Evolutionary conservation across 2,888 invertebrate species (phyloP), one percentile per base, ranked within the genome.

Genomic region (Chymomyza fuscimana): DNA sequence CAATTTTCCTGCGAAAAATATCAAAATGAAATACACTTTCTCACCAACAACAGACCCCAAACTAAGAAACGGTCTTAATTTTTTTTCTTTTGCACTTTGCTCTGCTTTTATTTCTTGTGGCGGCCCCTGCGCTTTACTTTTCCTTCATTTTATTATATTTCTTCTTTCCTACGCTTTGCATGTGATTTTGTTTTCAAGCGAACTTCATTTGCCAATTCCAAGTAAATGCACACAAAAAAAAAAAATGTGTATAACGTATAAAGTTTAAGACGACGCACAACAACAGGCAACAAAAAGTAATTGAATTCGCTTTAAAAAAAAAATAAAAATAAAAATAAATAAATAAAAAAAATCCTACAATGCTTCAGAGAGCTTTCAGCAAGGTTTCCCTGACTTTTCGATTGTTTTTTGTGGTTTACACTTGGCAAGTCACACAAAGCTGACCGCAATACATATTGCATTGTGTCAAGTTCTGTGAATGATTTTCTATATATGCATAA

Each of bases 121-220:
- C 19, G 16, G n/a, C n/a, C 32, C 32, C 32, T 3, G 7, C 78
- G 73, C 76, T 74, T 79, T 76, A 79, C 78, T 82, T 80, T 81
- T 58, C 40, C 46, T 58, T 19, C 6, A 32, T 65, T 46, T 54
- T 54, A 2, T 64, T 19, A 9, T 19, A 4, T 5, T 56, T 56
- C 6, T 54, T 56, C 7, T 54, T 64, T 29, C 78, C 74, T 72
- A 79, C 79, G 86, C n/a, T 25, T 85, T 87, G 84, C 84, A 86
- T 85, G 86, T 87, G 83, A 87, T 87, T 87, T 86, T 81, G 72
- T 86, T 88, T 86, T 88, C 88, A 79, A 87, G 83, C 88, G 85
- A 87, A 88, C 83, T 86, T 86, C 88, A 85, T 88, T 86, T 86
- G 83, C 81, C 74, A 86, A 88, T 86, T 86, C 85, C 88, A 70